Conservation (phyloP, 2,113 vertebrate genomes). For the Eupsittula cactorum region DNA sequence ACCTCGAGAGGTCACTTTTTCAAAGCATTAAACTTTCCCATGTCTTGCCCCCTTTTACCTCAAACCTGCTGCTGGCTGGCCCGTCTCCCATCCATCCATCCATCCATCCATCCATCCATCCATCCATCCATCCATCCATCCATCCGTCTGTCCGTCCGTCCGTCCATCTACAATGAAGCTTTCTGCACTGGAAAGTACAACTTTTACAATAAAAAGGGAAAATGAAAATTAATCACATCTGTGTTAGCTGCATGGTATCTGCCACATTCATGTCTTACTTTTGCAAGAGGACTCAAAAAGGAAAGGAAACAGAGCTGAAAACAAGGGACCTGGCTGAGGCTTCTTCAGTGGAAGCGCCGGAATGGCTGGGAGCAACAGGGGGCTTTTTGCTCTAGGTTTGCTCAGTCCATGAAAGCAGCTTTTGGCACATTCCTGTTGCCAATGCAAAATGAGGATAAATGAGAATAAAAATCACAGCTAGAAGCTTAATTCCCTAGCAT, state of each 20-base stretch:
- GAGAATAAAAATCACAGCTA: not conserved
- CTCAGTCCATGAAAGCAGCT: not conserved
- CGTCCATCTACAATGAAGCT: not conserved
- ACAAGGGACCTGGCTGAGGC: not conserved
- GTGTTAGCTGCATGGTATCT: constrained; percentile 21
- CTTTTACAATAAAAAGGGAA: constrained; percentile 29
- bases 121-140: too few species aligned
- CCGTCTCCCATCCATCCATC: not conserved
- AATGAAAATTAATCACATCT: constrained; percentile 47
- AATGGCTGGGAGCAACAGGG: not conserved
- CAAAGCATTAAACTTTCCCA: constrained; percentile 42
- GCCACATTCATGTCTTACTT: constrained; percentile 32
- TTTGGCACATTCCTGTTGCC: not conserved
- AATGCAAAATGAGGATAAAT: not conserved
- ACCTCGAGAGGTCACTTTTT: constrained; percentile 65
- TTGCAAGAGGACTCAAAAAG: not conserved
- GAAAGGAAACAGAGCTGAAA: not conserved
- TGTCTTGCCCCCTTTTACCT: constrained; percentile 31
- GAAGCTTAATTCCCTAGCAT: not conserved
- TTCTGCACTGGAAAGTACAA: not conserved
- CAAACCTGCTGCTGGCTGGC: constrained; percentile 21
- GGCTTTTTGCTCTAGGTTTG: not conserved
- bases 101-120: too few species aligned
- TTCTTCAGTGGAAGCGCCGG: not conserved
- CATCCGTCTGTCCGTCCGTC: not conserved